phyloP scores from a whole-genome alignment of 2,888 invertebrate species.

The Asteroscopus sphinx region DNA sequence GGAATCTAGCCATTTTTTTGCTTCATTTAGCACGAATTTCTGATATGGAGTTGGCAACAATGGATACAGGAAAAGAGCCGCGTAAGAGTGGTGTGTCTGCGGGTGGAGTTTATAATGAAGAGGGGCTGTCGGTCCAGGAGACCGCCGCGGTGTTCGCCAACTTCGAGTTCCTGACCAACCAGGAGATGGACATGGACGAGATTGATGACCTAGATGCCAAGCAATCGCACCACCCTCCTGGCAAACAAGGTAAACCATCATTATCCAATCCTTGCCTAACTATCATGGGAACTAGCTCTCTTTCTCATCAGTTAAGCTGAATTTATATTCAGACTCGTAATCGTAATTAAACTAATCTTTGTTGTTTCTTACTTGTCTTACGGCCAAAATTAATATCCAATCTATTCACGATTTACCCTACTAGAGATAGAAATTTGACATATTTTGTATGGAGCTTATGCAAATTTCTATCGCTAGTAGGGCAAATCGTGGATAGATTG shows the following conservation, averaged over 20 bases:
- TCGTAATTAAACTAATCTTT: constrained; percentile 1
- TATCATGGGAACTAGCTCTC: not conserved
- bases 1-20: too few species aligned
- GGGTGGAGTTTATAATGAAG: constrained; percentile 81
- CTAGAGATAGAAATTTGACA: too few species aligned
- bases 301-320: too few species aligned
- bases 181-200: constrained; percentile 97
- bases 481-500: too few species aligned
- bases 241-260: constrained; percentile 78
- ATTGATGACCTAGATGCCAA: constrained; percentile 94
- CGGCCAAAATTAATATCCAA: too few species aligned
- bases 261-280: not conserved
- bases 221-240: constrained; percentile 80
- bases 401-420: too few species aligned
- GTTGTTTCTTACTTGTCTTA: too few species aligned
- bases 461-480: too few species aligned
- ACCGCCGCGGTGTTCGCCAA: constrained; percentile 98
- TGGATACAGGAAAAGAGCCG: constrained; percentile 70
- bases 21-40: too few species aligned
- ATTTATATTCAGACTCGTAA: too few species aligned
- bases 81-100: constrained; percentile 76
- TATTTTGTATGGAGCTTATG: too few species aligned
- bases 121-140: constrained; percentile 85
- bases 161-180: constrained; percentile 97
- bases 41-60: too few species aligned